Evolutionary conservation across 2,113 vertebrate genomes (phyloP), one percentile per base, ranked within the genome.

Genomic region (Smithornis capensis): DNA sequence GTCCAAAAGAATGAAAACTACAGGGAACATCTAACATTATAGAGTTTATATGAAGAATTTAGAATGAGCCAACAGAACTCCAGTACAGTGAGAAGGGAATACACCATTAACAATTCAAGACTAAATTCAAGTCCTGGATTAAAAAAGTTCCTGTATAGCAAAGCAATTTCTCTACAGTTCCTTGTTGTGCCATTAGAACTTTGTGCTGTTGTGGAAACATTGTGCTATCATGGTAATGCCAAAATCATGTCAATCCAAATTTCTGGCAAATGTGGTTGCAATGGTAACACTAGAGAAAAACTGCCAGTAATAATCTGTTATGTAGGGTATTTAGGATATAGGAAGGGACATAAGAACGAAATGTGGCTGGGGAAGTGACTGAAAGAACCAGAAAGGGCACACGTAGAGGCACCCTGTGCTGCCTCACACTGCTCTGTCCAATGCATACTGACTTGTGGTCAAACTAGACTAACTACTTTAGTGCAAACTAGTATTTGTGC

Each of bases 321-420:
- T 4, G 27, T 5, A 31, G 42, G 28, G 18, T n/a, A 38, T 52
- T 78, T 50, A 28, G 60, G 74, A 55, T 17, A 38, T 19, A 60
- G 47, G 71, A 53, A 82, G 25, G 15, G 38, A 78, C 28, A 23
- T 1, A 53, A 82, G 40, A 12, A 24, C 59, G 74, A 80, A 38
- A 19, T 8, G 18, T 15, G 22, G 19, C 38, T 73, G 49, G 40
- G 22, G 29, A 75, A 52, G 85, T 2, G 37, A 45, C 76, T 50
- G 45, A 42, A 37, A 53, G 56, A 56, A 47, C 29, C 56, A 33
- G 28, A 29, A 65, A 28, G 0, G 2, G 49, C 38, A 76, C 35
- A 40, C 0, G 1, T 0, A 4, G 44, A 29, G 17, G 69, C 23
- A 42, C 19, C 21, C 16, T 1, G 2, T 8, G 57, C 40, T 40